Base-by-base conservation (phyloP, 2,888 invertebrate genomes). In the Yponomeuta cagnagella region DNA sequence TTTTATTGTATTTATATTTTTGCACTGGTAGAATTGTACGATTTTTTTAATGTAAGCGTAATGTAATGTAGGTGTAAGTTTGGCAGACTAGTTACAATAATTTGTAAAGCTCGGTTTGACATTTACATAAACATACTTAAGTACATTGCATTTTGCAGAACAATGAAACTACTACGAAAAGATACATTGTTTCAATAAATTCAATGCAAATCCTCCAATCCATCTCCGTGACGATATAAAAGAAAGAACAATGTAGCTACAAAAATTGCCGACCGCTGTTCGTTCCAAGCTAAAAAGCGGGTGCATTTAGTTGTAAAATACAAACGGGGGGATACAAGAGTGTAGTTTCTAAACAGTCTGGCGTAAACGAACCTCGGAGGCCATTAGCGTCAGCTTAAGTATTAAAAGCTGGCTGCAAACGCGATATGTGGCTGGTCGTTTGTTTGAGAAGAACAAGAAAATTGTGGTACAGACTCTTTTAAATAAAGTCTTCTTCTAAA, bases 301-400 rank as follows among this genome's bases (percentile, higher is more conserved):
- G 52, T 15, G 52, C 52, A 58, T 58, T 58, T 58, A 15, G 52
- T 58, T 58, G 52, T 58, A 15, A 58, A 58, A 58, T 58, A 15
- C 52, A 58, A 58, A 58, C 52, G 4, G 52, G 68, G 48, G 66
- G 10, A 23, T 33, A 68, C 43, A 65, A 65, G 12, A 65, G 31
- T 31, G 30, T 65, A 65, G 65, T 30, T 65, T 65, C 65, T 65
- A 65, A 65, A 65, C 65, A 65, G 52, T 58, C 64, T 67, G 43
- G 67, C 67, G 67, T 67, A 67, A 67, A 67, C 67, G 33, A 67
- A 67, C 31, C 43, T 37, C n/a, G 43, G 67, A 33, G 67, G 33
- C 30, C 67, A 67, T 67, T 67, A 67, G 33, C 67, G 30, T 67
- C 67, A 67, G 33, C 67, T 37, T 67, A 67, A 67, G 43, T 37